These are phyloP conservation scores for Ammospiza maritima DNA, from an alignment of 2,797 vertebrate species.

Conservation along the genomic window DNA sequence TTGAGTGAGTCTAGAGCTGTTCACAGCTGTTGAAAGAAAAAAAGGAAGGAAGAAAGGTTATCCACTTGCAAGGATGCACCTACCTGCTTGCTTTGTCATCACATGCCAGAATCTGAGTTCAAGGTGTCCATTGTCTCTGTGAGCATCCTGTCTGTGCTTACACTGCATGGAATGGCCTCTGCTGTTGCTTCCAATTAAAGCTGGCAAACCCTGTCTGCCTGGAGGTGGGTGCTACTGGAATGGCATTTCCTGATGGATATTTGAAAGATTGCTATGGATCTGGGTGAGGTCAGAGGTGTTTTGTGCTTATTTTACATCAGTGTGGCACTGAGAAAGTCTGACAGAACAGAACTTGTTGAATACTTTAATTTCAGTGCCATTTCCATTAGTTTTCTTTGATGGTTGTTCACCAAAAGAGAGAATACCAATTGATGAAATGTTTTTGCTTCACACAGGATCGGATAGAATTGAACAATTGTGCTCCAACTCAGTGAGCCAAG, in stretches of 20 bases:
- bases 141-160: neutral
- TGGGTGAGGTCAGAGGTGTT: neutral
- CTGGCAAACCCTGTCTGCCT: neutral
- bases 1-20: neutral
- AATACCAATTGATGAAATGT: neutral
- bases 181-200: fast-evolving
- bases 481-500: neutral
- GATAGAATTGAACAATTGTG: neutral
- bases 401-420: neutral
- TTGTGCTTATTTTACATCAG: neutral
- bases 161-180: too few relatives aligned
- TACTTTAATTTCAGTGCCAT: neutral
- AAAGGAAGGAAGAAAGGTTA: neutral
- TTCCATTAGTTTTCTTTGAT: neutral
- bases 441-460: neutral
- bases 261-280: neutral
- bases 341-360: neutral
- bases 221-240: neutral
- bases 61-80: neutral
- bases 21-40: neutral
- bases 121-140: neutral
- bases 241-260: neutral
- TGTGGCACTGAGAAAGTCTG: neutral
- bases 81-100: neutral
- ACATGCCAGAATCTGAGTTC: neutral